Evolutionary conservation across 2,888 invertebrate species (phyloP).

Genomic region (Vannuccia rotundouncinata): DNA sequence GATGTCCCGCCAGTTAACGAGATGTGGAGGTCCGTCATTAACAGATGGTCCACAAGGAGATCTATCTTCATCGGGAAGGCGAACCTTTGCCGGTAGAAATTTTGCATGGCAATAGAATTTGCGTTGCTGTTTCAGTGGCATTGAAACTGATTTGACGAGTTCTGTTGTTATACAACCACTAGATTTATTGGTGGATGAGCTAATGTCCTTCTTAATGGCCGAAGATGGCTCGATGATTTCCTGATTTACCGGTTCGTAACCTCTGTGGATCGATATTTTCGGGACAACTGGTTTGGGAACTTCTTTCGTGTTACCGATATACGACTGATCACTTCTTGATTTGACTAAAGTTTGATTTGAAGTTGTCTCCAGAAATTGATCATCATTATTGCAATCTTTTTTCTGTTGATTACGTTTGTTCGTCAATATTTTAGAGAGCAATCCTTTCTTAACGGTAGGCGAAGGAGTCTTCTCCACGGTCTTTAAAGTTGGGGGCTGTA

Average conservation of each 20-base stretch:
- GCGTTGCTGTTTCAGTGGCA: background rate
- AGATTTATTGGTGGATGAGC: background rate
- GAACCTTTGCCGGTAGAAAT: conserved; percentile 4
- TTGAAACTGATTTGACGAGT: background rate
- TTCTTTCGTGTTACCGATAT: background rate
- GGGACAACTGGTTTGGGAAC: background rate
- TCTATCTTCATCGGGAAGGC: background rate
- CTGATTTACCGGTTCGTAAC: background rate
- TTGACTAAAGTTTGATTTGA: background rate
- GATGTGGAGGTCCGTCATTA: background rate
- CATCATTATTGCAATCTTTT: background rate
- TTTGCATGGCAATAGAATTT: conserved; percentile 24
- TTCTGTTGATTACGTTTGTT: background rate
- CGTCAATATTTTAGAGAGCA: background rate
- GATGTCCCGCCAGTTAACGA: conserved; percentile 33
- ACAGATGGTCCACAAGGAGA: background rate
- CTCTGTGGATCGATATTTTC: background rate
- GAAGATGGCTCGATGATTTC: background rate
- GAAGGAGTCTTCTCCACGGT: background rate
- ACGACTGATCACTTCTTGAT: background rate
- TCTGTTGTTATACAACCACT: background rate
- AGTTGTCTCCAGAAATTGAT: background rate
- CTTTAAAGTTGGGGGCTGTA: background rate
- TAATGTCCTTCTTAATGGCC: background rate
- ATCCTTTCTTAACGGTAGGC: background rate